Conservation (phyloP, 2,888 invertebrate species). For the Nymphalis c-album region DNA sequence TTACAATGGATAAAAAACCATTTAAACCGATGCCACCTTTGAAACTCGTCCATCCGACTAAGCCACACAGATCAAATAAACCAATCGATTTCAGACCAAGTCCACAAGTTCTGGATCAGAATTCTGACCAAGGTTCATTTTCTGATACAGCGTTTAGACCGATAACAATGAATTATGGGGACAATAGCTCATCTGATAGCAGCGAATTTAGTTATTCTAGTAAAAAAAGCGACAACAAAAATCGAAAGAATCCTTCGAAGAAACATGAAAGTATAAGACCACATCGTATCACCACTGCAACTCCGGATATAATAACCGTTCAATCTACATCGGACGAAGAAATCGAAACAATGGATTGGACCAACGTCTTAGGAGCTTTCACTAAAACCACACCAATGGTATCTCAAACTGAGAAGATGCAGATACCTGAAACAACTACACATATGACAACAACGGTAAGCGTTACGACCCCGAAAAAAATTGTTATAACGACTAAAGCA, state of each 20-base stretch:
- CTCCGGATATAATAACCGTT: slow-evolving; percentile 69
- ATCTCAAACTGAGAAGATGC: slow-evolving; percentile 49
- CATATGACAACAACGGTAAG: slow-evolving; percentile 40
- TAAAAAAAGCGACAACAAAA: slow-evolving; percentile 50
- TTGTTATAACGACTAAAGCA: slow-evolving; percentile 45
- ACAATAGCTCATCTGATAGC: slow-evolving; percentile 46
- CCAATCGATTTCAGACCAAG: slow-evolving; percentile 70
- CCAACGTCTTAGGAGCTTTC: slow-evolving; percentile 65
- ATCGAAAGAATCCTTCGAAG: slow-evolving; percentile 58
- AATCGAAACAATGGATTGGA: slow-evolving; percentile 59
- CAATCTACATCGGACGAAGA: slow-evolving; percentile 48
- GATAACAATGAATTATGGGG: slow-evolving; percentile 56
- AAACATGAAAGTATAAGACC: slow-evolving; percentile 59
- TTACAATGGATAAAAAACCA: slow-evolving; percentile 75
- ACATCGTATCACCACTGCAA: slow-evolving; percentile 46
- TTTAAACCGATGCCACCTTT: slow-evolving; percentile 76
- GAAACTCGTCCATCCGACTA: slow-evolving; percentile 54
- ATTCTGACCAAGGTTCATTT: slow-evolving; percentile 58
- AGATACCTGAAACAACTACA: slow-evolving; percentile 44
- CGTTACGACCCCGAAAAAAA: slow-evolving; percentile 32
- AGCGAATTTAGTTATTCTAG: slow-evolving; percentile 41
- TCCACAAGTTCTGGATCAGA: slow-evolving; percentile 67
- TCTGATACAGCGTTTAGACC: slow-evolving; percentile 67
- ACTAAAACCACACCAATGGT: slow-evolving; percentile 72
- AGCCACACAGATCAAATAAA: slow-evolving; percentile 50